A percentile compares a stretch with the other conserved stretches of the same genome.
phyloP scores from a whole-genome alignment of 2,888 invertebrate species.

The Drosophila ustulata region DNA sequence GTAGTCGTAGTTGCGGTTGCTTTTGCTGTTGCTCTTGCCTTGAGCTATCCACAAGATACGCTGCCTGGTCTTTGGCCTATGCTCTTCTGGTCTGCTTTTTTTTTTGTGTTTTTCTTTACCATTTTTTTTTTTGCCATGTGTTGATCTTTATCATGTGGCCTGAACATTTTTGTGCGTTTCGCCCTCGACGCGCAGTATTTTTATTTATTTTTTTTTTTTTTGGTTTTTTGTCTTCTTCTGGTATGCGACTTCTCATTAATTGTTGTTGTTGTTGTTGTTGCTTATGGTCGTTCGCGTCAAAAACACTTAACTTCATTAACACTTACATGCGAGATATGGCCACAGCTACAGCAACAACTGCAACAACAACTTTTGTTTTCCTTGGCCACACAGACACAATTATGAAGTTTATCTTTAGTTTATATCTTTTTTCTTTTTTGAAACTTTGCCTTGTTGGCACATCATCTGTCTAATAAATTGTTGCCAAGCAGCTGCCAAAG shows the following conservation, averaged over 20 bases:
- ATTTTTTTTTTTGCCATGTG: slow-evolving; percentile 58
- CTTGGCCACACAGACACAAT: slow-evolving; percentile 71
- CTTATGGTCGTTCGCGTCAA: slow-evolving; percentile 62
- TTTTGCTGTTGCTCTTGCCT: slow-evolving; percentile 33
- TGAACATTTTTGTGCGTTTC: slow-evolving; percentile 61
- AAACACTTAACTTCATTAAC: slow-evolving; percentile 80
- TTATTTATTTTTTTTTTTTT: slow-evolving; percentile 27
- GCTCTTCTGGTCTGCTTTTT: slow-evolving; percentile 16
- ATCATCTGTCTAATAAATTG: slow-evolving; percentile 75
- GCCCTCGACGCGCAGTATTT: slow-evolving; percentile 35
- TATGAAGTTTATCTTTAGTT: slow-evolving; percentile 77
- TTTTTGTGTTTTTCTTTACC: background rate
- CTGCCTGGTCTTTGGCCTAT: slow-evolving; percentile 43
- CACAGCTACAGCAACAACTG: slow-evolving; percentile 34
- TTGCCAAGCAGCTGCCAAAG: slow-evolving; percentile 40
- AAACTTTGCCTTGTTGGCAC: slow-evolving; percentile 64
- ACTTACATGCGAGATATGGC: slow-evolving; percentile 76
- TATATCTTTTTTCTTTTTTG: slow-evolving; percentile 53
- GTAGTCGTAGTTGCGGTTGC: slow-evolving; percentile 8
- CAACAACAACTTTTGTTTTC: slow-evolving; percentile 47
- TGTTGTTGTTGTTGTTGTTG: slow-evolving; percentile 51
- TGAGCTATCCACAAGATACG: slow-evolving; percentile 37
- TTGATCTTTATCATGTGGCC: slow-evolving; percentile 70
- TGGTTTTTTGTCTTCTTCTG: slow-evolving; percentile 31
- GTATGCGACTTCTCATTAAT: slow-evolving; percentile 74